These are phyloP conservation scores for Astreopora myriophthalma DNA, from an alignment of 64 coral and sea anemone genomes.

Conservation along the genomic window DNA sequence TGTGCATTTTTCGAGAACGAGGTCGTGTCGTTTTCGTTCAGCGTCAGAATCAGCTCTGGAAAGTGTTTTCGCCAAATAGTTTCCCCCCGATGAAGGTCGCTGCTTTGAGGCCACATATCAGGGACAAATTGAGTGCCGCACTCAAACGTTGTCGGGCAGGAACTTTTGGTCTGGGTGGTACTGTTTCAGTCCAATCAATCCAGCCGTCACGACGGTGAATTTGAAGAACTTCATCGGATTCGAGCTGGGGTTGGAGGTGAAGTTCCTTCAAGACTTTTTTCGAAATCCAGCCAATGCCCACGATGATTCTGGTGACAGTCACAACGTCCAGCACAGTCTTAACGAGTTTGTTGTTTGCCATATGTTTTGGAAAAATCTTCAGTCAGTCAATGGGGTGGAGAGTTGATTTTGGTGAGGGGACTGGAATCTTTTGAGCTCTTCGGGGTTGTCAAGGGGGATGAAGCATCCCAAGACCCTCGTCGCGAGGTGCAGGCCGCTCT, in stretches of 20 bases:
- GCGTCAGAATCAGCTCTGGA: background rate
- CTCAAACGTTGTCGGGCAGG: background rate
- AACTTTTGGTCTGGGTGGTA: slow-evolving; percentile 16
- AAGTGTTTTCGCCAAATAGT: slow-evolving; percentile 19
- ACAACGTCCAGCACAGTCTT: background rate
- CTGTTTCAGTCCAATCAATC: background rate
- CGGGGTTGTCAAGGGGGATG: background rate
- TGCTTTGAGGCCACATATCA: slow-evolving; percentile 13
- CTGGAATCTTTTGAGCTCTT: background rate
- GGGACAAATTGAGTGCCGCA: too few relatives aligned
- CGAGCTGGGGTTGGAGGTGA: background rate
- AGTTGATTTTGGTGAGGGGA: too few relatives aligned
- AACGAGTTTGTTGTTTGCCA: slow-evolving; percentile 28
- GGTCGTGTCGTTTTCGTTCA: slow-evolving; percentile 12
- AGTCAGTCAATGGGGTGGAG: too few relatives aligned
- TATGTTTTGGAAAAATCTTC: too few relatives aligned
- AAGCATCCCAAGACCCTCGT: too few relatives aligned
- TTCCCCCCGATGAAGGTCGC: slow-evolving; percentile 17
- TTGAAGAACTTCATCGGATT: slow-evolving; percentile 21
- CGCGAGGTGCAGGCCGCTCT: too few relatives aligned
- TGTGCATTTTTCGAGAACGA: slow-evolving; percentile 46
- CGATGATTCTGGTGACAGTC: background rate
- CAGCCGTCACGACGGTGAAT: background rate
- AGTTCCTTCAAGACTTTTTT: slow-evolving; percentile 12
- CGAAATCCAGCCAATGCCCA: slow-evolving; percentile 2